These are phyloP conservation scores for Drosophila carrolli DNA, from an alignment of 1,140 invertebrate genomes.

Conservation along the genomic window DNA sequence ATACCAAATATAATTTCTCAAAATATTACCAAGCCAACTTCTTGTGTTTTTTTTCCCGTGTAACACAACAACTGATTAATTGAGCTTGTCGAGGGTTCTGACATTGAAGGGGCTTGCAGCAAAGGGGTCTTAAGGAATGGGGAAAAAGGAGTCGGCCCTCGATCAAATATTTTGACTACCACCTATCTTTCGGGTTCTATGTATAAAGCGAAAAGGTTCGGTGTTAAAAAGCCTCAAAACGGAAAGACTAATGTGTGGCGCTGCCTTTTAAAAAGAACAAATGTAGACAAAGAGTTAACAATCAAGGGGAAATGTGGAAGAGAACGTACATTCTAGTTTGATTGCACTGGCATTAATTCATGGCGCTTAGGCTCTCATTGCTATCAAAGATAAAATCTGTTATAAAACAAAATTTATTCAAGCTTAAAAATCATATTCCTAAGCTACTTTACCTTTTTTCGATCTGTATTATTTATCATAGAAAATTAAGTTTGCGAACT, in stretches of 20 bases:
- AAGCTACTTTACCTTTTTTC: no score
- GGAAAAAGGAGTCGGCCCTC: slow-evolving; percentile 46
- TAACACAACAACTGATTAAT: slow-evolving; percentile 67
- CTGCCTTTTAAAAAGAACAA: slow-evolving; percentile 3
- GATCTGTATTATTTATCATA: no score
- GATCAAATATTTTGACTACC: slow-evolving; percentile 73
- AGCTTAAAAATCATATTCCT: no score
- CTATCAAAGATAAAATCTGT: background rate
- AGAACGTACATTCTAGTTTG: background rate
- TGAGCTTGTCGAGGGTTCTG: slow-evolving; percentile 32
- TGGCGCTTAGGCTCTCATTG: background rate
- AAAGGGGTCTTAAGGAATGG: background rate
- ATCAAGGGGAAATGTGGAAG: background rate
- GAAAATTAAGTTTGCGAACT: no score
- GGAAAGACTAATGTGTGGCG: slow-evolving; percentile 49
- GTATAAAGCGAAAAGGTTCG: slow-evolving; percentile 4
- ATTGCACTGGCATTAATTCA: background rate
- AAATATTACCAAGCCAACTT: no score
- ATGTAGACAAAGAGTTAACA: background rate
- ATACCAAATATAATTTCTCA: no score
- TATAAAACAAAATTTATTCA: no score
- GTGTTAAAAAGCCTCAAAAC: no score
- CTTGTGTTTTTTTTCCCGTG: background rate
- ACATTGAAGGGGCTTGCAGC: slow-evolving; percentile 11
- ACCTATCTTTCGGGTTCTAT: slow-evolving; percentile 10